Evolutionary conservation across 2,797 vertebrate genomes (phyloP).

Genomic region (Pterois miles): DNA sequence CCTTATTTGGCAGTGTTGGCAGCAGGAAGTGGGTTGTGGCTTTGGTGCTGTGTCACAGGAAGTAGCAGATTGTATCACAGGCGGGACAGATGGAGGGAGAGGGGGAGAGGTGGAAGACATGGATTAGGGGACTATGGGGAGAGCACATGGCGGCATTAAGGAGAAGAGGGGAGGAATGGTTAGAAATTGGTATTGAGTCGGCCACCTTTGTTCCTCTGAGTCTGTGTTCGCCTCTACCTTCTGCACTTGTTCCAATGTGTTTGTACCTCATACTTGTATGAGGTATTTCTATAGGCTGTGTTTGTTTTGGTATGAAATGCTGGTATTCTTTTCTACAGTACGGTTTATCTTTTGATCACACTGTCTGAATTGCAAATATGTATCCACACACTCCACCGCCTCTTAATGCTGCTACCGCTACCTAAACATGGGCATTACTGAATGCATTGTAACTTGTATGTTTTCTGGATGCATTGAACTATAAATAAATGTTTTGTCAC

Average conservation of each 20-base stretch:
- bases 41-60: conserved; percentile 81
- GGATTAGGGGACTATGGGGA: conserved; percentile 64
- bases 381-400: background rate
- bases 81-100: conserved; percentile 71
- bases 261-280: background rate
- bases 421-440: conserved; percentile 11
- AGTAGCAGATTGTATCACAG: conserved; percentile 82
- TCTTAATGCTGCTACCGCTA: background rate
- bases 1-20: conserved; percentile 80
- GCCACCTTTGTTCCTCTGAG: conserved; percentile 9
- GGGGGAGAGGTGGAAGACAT: conserved; percentile 62
- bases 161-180: conserved; percentile 31
- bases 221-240: background rate
- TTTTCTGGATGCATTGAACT: conserved; percentile 2
- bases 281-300: background rate
- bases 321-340: background rate
- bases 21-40: conserved; percentile 82
- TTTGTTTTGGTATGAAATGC: background rate
- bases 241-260: background rate
- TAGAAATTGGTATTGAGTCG: conserved; percentile 8
- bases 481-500: conserved; percentile 38
- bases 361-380: background rate
- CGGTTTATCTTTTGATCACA: background rate
- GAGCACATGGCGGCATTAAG: conserved; percentile 39
- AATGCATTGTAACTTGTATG: background rate